Percentiles rank a stretch among this genome's conserved stretches.
These are phyloP conservation scores for Sphaerodactylus townsendi DNA, from an alignment of 2,113 vertebrate genomes.

Conservation along the genomic window DNA sequence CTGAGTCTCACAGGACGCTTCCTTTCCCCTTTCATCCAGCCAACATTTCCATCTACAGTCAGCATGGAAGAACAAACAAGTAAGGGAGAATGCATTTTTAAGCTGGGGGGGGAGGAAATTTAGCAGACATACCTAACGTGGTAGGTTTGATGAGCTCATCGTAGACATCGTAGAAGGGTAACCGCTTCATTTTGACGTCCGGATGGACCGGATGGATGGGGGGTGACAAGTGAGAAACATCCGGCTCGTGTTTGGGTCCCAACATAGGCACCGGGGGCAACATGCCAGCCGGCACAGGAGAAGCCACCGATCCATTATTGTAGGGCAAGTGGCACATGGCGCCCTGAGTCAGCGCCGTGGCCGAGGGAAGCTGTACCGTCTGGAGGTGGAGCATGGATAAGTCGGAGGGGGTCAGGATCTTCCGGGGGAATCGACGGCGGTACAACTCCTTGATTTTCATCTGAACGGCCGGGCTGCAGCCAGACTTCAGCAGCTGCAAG, in stretches of 20 bases:
- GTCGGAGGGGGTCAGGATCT: constrained; percentile 66
- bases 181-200: constrained; percentile 74
- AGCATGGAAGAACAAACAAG: neutral
- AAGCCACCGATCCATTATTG: constrained; percentile 29
- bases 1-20: neutral
- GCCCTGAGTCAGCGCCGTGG: constrained; percentile 36
- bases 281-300: constrained; percentile 41
- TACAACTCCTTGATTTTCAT: constrained; percentile 82
- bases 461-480: constrained; percentile 71
- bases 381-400: constrained; percentile 70
- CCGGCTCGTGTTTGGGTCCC: constrained; percentile 69
- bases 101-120: accelerated
- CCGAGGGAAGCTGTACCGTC: constrained; percentile 54
- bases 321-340: constrained; percentile 53
- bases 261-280: constrained; percentile 63
- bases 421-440: constrained; percentile 72
- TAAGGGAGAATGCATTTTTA: neutral
- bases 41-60: neutral
- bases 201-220: constrained; percentile 75
- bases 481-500: constrained; percentile 67
- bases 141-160: constrained; percentile 77
- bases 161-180: constrained; percentile 76
- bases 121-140: constrained; percentile 62
- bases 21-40: neutral
- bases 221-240: constrained; percentile 58